Conservation (phyloP, 2,888 invertebrate genomes). For the Unio delphinus region DNA sequence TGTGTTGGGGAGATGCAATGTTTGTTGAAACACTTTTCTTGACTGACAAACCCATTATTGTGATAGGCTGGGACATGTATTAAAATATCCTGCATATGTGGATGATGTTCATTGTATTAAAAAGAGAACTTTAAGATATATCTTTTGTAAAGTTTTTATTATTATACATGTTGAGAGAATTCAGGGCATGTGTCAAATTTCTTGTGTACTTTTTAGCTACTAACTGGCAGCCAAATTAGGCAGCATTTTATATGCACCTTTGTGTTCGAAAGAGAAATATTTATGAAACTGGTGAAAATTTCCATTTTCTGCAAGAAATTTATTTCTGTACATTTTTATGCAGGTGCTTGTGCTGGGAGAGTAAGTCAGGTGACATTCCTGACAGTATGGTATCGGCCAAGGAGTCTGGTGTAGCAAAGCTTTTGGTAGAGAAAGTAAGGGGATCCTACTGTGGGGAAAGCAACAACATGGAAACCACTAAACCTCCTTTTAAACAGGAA, state of each 20-base stretch:
- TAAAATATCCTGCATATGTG: too few relatives aligned
- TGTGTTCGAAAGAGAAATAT: neutral
- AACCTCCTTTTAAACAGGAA: too few relatives aligned
- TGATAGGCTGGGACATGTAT: too few relatives aligned
- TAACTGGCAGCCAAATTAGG: neutral
- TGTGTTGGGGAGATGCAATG: too few relatives aligned
- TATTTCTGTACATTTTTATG: neutral
- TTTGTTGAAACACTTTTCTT: too few relatives aligned
- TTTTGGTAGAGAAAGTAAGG: conserved; percentile 29
- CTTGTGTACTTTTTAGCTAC: neutral
- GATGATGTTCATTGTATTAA: too few relatives aligned
- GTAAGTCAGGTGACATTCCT: conserved; percentile 13
- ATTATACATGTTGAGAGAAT: too few relatives aligned
- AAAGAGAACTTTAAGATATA: too few relatives aligned
- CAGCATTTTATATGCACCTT: neutral
- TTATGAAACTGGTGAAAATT: neutral
- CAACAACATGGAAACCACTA: neutral
- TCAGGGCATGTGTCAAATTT: too few relatives aligned
- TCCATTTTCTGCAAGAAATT: neutral
- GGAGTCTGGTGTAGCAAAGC: conserved; percentile 42
- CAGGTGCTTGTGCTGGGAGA: conserved; percentile 49
- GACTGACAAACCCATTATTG: too few relatives aligned
- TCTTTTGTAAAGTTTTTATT: too few relatives aligned
- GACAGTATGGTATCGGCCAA: conserved; percentile 18
- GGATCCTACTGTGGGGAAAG: conserved; percentile 8